Percentiles rank a stretch among this genome's conserved stretches.
Evolutionary conservation across 2,113 vertebrate species (phyloP).

Genomic region (Oenanthe melanoleuca): DNA sequence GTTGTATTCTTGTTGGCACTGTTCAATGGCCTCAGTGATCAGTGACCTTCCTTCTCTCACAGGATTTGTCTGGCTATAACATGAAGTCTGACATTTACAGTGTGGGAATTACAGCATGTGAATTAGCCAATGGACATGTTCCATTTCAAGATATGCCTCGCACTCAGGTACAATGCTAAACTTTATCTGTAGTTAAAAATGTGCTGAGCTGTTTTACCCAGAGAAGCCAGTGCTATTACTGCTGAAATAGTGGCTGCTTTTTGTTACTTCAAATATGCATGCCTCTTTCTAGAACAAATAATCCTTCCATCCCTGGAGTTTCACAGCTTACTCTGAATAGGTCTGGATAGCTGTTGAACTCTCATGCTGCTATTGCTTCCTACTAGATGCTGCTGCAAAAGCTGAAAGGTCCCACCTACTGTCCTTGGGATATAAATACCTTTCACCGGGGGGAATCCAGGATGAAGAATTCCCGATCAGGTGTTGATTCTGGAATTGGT

Average conservation of each 20-base stretch:
- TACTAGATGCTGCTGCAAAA: conserved; percentile 95
- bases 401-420: conserved; percentile 88
- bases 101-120: conserved; percentile 94
- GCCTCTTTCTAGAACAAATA: background rate
- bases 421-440: conserved; percentile 82
- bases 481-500: conserved; percentile 94
- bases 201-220: background rate
- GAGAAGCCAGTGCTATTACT: background rate
- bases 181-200: background rate
- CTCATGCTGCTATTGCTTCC: background rate
- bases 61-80: conserved; percentile 96
- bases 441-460: conserved; percentile 85
- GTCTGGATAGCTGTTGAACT: background rate
- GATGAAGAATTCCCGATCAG: conserved; percentile 90
- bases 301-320: background rate
- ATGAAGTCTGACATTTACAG: conserved; percentile 99
- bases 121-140: conserved; percentile 92
- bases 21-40: background rate
- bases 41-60: conserved; percentile 4
- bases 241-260: background rate
- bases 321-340: background rate
- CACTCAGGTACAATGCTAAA: conserved; percentile 84
- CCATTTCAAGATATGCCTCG: conserved; percentile 95
- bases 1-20: background rate
- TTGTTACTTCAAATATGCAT: background rate